phyloP scores from a whole-genome alignment of 2,113 vertebrate species.

The Leuciscus idus region DNA sequence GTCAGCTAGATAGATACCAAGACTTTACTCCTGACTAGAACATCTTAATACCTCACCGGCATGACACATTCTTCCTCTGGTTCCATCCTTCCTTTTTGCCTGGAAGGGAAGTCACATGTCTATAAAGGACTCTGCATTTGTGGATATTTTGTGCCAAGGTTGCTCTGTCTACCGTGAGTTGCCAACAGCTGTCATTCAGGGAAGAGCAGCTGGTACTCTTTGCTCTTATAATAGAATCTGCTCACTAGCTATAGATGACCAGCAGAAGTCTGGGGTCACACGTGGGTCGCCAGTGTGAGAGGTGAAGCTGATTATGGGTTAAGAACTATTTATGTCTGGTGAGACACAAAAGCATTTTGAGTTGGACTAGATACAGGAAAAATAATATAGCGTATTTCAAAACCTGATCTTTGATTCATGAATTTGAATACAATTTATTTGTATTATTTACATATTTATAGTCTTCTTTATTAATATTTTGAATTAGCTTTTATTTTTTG shows the following conservation, averaged over 20 bases:
- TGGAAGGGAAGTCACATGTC: constrained; percentile 4
- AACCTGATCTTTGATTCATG: neutral
- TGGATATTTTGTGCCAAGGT: neutral
- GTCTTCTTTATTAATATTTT: neutral
- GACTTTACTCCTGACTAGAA: neutral
- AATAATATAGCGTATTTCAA: neutral
- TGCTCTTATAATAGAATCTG: constrained; percentile 41
- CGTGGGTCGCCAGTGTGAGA: constrained; percentile 34
- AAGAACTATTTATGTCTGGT: constrained; percentile 45
- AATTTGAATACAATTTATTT: no score
- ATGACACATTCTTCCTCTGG: constrained; percentile 19
- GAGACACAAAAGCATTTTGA: constrained; percentile 21
- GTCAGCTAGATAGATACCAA: constrained; percentile 8
- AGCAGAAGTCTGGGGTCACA: constrained; percentile 42
- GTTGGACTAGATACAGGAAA: neutral
- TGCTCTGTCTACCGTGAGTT: constrained; percentile 11
- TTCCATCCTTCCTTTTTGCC: constrained; percentile 7
- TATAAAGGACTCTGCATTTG: neutral
- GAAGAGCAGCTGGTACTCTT: constrained; percentile 24
- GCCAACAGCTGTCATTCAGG: constrained; percentile 14
- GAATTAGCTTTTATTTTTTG: neutral
- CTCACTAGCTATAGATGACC: constrained; percentile 21
- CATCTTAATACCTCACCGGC: neutral
- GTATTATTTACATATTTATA: neutral
- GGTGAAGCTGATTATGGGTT: constrained; percentile 50